Conservation (phyloP, 2,888 invertebrate genomes). For the Drosophila yooni region DNA sequence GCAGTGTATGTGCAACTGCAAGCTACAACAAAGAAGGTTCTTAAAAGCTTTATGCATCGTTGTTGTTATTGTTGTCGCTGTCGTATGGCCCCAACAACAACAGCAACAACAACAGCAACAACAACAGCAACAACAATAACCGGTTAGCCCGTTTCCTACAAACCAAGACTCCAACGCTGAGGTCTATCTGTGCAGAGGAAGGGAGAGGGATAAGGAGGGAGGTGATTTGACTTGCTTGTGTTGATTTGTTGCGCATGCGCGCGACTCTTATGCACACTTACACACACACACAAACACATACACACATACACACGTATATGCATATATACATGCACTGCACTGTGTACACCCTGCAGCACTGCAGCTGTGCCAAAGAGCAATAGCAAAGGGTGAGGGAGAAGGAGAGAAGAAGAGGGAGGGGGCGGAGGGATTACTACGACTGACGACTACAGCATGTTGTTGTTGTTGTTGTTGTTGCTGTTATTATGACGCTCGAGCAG, state of each 20-base stretch:
- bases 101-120: conserved; percentile 11
- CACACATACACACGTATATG: neutral
- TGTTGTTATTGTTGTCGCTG: conserved; percentile 52
- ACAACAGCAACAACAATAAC: conserved; percentile 46
- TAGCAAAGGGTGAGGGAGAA: conserved; percentile 7
- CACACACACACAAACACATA: neutral
- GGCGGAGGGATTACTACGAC: conserved; percentile 37
- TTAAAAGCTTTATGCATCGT: conserved; percentile 75
- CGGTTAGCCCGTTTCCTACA: conserved; percentile 69
- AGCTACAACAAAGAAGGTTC: conserved; percentile 77
- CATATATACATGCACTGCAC: conserved; percentile 14
- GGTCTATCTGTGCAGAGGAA: neutral
- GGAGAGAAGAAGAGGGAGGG: neutral
- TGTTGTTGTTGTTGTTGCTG: conserved; percentile 77
- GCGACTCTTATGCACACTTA: conserved; percentile 31
- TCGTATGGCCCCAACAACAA: conserved; percentile 38
- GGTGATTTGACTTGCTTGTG: conserved; percentile 52
- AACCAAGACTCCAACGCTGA: conserved; percentile 38
- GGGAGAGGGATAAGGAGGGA: neutral
- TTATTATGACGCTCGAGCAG: conserved; percentile 79
- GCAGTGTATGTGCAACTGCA: conserved; percentile 52
- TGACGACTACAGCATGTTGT: conserved; percentile 58
- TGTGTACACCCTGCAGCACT: conserved; percentile 76
- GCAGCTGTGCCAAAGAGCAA: conserved; percentile 70
- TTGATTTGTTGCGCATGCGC: conserved; percentile 77